Evolutionary conservation across 1,140 invertebrate genomes (phyloP), one percentile per base, ranked within the genome.

Genomic region (Sarcophaga peregrina): DNA sequence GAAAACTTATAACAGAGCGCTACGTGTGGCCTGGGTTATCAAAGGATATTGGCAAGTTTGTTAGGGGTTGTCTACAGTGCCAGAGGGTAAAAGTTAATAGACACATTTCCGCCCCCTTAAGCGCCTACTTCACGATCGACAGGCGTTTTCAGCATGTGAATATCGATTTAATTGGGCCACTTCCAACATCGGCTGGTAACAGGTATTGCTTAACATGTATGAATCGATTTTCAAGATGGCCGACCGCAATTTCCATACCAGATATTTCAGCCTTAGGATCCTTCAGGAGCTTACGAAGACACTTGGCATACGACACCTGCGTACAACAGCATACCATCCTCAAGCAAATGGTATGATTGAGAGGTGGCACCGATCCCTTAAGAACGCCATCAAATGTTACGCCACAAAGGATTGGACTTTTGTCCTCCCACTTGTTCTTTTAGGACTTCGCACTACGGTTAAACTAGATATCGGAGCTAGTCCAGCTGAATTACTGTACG

Each of bases 351-450:
- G 90, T 10, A 85, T 85, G 50, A 83, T 90, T 0, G 90, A 91
- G 81, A 58, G 88, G 54, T 88, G 85, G 73, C 91, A 93, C 85
- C 83, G 90, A 4, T 81, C 86, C 46, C 83, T 92, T 8, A 92
- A 92, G 83, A 80, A 86, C 13, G 84, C 91, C 0, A 78, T 91
- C 17, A 20, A 48, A 10, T 81, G 80, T 13, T 47, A 72, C 15
- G 47, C 58, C 3, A 68, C 47, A 37, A 74, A 83, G 6, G 45
- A 81, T 45, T 81, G 72, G 52, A 46, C 25, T 13, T 74, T 74
- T 45, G 37, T 46, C 13, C 20, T 74, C 15, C 37, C 73, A 37
- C 25, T 74, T 13, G 73, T 74, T 37, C 11, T 46, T 13, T 45
- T 74, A 6, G 73, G 73, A 37, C 73, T 74, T 37, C 73, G 73